Conservation (phyloP, 2,888 invertebrate genomes). For the Herminia tarsipennalis region DNA sequence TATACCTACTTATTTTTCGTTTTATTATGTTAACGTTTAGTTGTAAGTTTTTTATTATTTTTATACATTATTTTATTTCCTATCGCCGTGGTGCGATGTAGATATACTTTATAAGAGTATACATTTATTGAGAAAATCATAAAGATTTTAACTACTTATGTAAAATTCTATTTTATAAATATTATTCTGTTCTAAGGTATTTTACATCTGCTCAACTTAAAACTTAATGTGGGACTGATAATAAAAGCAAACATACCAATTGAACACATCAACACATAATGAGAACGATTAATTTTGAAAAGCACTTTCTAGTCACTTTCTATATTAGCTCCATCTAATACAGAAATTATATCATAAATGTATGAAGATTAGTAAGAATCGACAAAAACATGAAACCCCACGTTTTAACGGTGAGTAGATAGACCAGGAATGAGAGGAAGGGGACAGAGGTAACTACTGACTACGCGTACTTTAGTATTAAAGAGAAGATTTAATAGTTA, state of each 20-base stretch:
- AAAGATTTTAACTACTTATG: conserved; percentile 67
- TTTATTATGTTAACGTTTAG: conserved; percentile 43
- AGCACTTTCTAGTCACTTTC: conserved; percentile 60
- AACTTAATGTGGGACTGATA: conserved; percentile 76
- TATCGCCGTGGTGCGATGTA: conserved; percentile 64
- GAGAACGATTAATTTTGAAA: conserved; percentile 23
- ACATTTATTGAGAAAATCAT: conserved; percentile 64
- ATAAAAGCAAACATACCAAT: conserved; percentile 7
- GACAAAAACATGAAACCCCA: conserved; percentile 22
- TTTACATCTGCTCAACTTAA: conserved; percentile 83
- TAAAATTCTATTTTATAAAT: conserved; percentile 78
- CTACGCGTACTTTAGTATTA: conserved; percentile 41
- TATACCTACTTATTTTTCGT: conserved; percentile 48
- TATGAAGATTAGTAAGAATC: conserved; percentile 5
- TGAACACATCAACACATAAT: conserved; percentile 7
- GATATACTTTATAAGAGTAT: conserved; percentile 75
- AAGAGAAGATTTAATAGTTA: conserved; percentile 41
- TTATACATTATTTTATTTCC: conserved; percentile 60
- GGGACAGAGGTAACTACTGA: conserved; percentile 33
- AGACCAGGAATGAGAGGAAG: conserved; percentile 29
- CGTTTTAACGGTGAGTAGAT: conserved; percentile 57
- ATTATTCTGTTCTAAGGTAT: conserved; percentile 79
- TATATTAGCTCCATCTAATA: conserved; percentile 44
- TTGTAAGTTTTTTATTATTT: conserved; percentile 54
- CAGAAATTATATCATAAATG: conserved; percentile 35